Evolutionary conservation across 2,888 invertebrate genomes (phyloP).

Genomic region (Nemoura dubitans): DNA sequence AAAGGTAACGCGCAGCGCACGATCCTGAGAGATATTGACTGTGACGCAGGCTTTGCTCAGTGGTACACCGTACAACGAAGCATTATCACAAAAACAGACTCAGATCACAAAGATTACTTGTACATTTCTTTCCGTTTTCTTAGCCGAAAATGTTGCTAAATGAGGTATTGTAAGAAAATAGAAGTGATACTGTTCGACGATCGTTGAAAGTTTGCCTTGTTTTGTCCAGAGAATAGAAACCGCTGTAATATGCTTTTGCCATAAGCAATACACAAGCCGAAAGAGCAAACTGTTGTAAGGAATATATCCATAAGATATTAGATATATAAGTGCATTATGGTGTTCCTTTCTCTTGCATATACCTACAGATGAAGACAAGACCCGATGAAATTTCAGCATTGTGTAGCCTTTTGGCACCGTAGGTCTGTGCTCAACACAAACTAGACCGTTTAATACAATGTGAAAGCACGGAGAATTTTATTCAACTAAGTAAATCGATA

Average conservation of each 20-base stretch:
- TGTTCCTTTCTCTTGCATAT: not conserved
- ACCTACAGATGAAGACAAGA: not conserved
- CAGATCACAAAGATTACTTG: too few species aligned
- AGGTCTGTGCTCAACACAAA: not conserved
- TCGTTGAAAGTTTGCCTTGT: not conserved
- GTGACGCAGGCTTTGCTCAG: too few species aligned
- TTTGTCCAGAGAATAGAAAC: not conserved
- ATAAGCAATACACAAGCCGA: not conserved
- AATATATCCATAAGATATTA: not conserved
- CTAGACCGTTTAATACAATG: not conserved
- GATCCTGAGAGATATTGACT: too few species aligned
- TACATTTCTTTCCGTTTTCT: not conserved
- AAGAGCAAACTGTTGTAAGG: not conserved
- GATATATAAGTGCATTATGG: not conserved
- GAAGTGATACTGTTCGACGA: not conserved
- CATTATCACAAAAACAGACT: too few species aligned
- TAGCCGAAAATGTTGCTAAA: not conserved
- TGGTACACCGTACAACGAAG: too few species aligned
- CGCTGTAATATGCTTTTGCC: not conserved
- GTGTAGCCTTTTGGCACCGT: not conserved
- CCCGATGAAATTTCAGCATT: not conserved
- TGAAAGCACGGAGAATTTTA: constrained; percentile 16
- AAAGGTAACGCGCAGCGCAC: too few species aligned
- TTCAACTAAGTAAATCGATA: not conserved
- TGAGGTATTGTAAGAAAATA: not conserved